phyloP scores from a whole-genome alignment of 2,888 invertebrate genomes.

The Rhaphigaster nebulosa region DNA sequence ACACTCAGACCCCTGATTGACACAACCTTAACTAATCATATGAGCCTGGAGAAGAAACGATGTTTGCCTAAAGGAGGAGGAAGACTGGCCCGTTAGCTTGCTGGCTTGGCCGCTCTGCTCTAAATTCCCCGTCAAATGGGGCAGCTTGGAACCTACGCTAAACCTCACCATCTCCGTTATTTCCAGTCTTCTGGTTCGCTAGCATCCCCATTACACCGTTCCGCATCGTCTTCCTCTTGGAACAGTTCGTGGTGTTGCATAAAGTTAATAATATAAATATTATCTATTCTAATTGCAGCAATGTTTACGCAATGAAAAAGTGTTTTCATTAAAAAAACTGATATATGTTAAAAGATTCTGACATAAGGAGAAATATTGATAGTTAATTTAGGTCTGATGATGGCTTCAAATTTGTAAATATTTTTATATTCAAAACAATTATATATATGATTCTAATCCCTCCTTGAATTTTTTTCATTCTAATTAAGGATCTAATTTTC shows the following conservation, averaged over 20 bases:
- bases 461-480: no score
- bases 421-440: no score
- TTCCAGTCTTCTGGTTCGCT: conserved; percentile 17
- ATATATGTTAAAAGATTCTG: no score
- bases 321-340: no score
- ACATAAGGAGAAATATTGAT: no score
- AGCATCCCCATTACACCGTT: neutral
- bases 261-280: neutral
- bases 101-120: conserved; percentile 47
- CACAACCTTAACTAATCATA: neutral
- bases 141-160: conserved; percentile 43
- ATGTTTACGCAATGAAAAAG: no score
- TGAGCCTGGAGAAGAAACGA: neutral
- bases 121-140: conserved; percentile 46
- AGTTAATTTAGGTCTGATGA: no score
- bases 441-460: no score
- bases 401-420: no score
- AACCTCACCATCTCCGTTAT: conserved; percentile 30
- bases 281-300: neutral
- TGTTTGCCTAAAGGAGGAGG: conserved; percentile 5
- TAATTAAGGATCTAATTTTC: no score
- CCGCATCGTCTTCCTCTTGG: neutral
- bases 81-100: conserved; percentile 20
- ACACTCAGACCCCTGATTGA: no score
- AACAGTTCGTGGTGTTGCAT: neutral